phyloP scores from a whole-genome alignment of 2,113 vertebrate genomes.

The Rostratula benghalensis region DNA sequence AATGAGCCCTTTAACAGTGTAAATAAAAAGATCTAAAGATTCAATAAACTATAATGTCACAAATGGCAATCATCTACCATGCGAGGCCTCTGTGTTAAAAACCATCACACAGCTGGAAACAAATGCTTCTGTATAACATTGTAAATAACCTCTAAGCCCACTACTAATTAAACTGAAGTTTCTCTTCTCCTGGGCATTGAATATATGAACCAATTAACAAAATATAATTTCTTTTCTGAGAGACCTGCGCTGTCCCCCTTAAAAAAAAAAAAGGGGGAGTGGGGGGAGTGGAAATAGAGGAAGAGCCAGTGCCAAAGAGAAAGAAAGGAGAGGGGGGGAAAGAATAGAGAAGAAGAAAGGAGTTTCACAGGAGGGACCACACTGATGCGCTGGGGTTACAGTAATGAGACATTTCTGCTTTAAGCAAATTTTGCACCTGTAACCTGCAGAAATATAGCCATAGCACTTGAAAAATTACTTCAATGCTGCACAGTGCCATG shows the following conservation, averaged over 20 bases:
- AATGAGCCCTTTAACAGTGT: conserved; percentile 74
- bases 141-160: conserved; percentile 80
- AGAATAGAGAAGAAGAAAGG: conserved; percentile 11
- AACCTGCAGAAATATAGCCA: conserved; percentile 86
- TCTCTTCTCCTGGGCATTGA: conserved; percentile 72
- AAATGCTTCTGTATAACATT: conserved; percentile 73
- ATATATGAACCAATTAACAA: conserved; percentile 80
- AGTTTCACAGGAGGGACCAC: conserved; percentile 60
- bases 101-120: conserved; percentile 75
- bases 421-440: conserved; percentile 88
- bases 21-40: conserved; percentile 82
- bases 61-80: conserved; percentile 72
- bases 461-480: conserved; percentile 89
- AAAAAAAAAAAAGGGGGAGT: not conserved
- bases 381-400: conserved; percentile 59
- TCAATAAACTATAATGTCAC: conserved; percentile 72
- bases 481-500: conserved; percentile 81
- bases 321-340: not conserved
- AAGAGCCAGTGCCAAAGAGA: not conserved
- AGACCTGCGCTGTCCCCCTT: not conserved
- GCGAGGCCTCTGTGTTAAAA: conserved; percentile 55
- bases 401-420: conserved; percentile 84
- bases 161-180: conserved; percentile 78
- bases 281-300: not conserved
- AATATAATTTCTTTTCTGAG: conserved; percentile 70